Evolutionary conservation across 2,113 vertebrate genomes (phyloP), one percentile per base, ranked within the genome.

Genomic region (Mugil cephalus): DNA sequence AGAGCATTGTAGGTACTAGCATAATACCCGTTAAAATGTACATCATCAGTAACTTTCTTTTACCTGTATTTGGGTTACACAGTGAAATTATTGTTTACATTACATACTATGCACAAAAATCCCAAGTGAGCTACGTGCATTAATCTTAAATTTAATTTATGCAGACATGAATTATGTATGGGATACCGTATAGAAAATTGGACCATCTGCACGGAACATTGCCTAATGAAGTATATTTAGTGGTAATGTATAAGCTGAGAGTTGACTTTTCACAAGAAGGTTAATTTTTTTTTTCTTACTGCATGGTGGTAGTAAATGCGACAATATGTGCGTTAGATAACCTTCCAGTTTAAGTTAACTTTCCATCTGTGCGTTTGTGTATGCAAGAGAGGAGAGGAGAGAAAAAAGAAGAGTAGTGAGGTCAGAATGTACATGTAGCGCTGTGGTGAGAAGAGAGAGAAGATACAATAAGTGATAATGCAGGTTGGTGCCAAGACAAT

Each of bases 401-500:
- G 24, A 1, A 46, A 61, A n/a, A 15, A 18, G 62, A 15, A 43
- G 50, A 40, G 42, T 17, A 30, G 45, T 7, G 35, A 66, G 65
- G 75, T 77, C 38, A 55, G 7, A 46, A 43, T 55, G 61, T 46
- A 47, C 51, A 48, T 46, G 51, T 78, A 59, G 63, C 34, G 52
- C 36, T 71, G 58, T 51, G 9, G 47, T 19, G 43, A 45, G 9
- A 62, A 45, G 65, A 67, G 53, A 12, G 19, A 17, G 48, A 38
- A 48, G 24, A 56, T 70, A 45, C 54, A 50, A 54, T 68, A 72
- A 75, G 79, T 56, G 72, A 87, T 75, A 79, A 81, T 69, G 67
- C 17, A 47, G 69, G 46, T 59, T 11, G 64, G 81, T 83, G 85
- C 83, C 87, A 82, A 83, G 80, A 77, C 75, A 66, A 85, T 87